phyloP scores from a whole-genome alignment of 2,888 invertebrate genomes.

The Nomada ferruginata region DNA sequence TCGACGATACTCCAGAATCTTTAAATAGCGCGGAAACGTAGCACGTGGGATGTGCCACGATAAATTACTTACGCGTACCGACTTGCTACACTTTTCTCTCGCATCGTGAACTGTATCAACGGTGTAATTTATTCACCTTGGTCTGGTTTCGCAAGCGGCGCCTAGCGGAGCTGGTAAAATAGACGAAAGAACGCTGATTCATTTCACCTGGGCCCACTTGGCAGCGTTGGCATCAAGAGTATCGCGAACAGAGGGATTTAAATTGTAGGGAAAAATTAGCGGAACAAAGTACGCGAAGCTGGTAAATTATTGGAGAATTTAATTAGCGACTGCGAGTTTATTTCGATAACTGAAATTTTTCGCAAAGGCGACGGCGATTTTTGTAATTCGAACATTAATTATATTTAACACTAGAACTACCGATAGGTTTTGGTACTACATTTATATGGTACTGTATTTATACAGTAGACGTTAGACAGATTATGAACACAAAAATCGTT shows the following conservation, averaged over 20 bases:
- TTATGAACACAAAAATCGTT: too few species aligned
- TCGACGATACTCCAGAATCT: conserved; percentile 16
- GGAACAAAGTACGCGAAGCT: too few species aligned
- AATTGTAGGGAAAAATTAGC: neutral
- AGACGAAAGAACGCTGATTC: conserved; percentile 40
- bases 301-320: too few species aligned
- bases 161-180: conserved; percentile 40
- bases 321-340: too few species aligned
- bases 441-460: too few species aligned
- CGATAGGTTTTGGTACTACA: too few species aligned
- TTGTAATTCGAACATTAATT: too few species aligned
- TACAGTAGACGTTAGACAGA: too few species aligned
- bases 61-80: conserved; percentile 16
- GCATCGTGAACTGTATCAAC: conserved; percentile 17
- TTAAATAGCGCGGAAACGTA: conserved; percentile 15
- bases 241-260: neutral
- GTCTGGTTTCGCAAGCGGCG: conserved; percentile 64
- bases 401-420: too few species aligned
- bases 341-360: too few species aligned
- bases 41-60: conserved; percentile 46
- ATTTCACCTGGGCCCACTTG: conserved; percentile 24
- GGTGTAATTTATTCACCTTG: conserved; percentile 57
- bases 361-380: too few species aligned
- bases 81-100: conserved; percentile 39
- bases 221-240: conserved; percentile 22